Conservation (phyloP, 2,888 invertebrate genomes). For the Ellobium chinense region DNA sequence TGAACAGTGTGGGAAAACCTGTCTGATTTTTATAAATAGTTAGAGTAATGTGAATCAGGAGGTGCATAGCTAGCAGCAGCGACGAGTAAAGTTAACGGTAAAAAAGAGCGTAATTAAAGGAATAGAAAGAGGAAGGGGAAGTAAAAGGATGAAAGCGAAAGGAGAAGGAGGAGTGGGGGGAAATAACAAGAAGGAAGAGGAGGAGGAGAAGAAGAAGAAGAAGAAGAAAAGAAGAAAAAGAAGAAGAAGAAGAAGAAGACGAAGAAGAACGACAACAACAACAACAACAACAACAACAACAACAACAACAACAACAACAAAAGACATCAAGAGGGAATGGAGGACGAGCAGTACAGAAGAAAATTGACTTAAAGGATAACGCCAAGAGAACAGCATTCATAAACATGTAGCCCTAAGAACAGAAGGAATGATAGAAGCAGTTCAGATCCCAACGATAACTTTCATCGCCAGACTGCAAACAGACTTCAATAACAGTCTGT, state of each 20-base stretch:
- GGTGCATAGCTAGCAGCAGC: too few relatives aligned
- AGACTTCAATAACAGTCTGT: too few relatives aligned
- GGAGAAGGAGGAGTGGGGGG: not conserved
- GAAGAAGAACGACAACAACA: not conserved
- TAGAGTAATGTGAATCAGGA: too few relatives aligned
- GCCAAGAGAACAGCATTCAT: not conserved
- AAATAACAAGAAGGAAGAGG: not conserved
- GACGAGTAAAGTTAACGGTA: too few relatives aligned
- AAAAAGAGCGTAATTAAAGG: not conserved
- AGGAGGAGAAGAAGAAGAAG: constrained; percentile 5
- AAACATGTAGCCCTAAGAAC: not conserved
- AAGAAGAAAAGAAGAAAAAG: constrained; percentile 7
- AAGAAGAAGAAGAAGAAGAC: not conserved
- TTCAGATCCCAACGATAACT: too few relatives aligned
- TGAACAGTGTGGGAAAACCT: too few relatives aligned
- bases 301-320: not conserved
- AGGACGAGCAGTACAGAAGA: not conserved
- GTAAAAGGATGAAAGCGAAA: not conserved
- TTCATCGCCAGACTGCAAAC: too few relatives aligned
- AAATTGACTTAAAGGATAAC: not conserved
- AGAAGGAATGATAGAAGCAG: not conserved
- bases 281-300: not conserved
- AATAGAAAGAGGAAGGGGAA: not conserved
- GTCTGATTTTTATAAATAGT: too few relatives aligned
- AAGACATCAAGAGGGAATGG: not conserved